phyloP scores from a whole-genome alignment of 2,888 invertebrate genomes.

The Pollenia griseotomentosa region DNA sequence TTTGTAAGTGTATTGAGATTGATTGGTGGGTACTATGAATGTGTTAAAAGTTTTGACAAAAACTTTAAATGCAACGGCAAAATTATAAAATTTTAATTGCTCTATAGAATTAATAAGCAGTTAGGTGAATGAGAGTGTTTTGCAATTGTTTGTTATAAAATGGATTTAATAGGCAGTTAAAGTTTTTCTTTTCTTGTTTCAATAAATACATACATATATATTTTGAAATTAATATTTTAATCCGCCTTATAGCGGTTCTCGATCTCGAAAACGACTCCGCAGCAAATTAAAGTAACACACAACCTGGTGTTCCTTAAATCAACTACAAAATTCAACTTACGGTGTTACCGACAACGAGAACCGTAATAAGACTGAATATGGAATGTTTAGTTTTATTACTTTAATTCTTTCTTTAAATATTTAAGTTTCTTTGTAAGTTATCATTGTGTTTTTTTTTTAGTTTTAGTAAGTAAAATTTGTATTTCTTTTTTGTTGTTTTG shows the following conservation, averaged over 20 bases:
- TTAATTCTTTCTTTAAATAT: conserved; percentile 27
- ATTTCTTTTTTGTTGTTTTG: conserved; percentile 22
- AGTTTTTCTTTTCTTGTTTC: not conserved
- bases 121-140: not conserved
- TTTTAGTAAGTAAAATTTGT: conserved; percentile 66
- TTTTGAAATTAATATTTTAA: conserved; percentile 35
- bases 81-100: not conserved
- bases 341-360: too few relatives aligned
- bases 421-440: conserved; percentile 59
- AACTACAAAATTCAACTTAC: too few relatives aligned
- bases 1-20: not conserved
- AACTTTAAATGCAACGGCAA: not conserved
- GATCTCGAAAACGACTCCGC: too few relatives aligned
- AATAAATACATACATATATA: not conserved
- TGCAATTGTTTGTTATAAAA: not conserved
- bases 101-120: too few relatives aligned
- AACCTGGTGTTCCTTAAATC: too few relatives aligned
- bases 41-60: conserved; percentile 6
- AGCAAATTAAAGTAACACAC: too few relatives aligned
- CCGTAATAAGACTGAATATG: conserved; percentile 11
- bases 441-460: conserved; percentile 40
- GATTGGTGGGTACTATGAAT: conserved; percentile 57
- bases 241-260: too few relatives aligned
- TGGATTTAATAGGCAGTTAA: conserved; percentile 62
- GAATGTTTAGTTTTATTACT: conserved; percentile 51